Evolutionary conservation across 2,888 invertebrate species (phyloP), one percentile per base, ranked within the genome.

Genomic region (Gymnosoma rotundatum): DNA sequence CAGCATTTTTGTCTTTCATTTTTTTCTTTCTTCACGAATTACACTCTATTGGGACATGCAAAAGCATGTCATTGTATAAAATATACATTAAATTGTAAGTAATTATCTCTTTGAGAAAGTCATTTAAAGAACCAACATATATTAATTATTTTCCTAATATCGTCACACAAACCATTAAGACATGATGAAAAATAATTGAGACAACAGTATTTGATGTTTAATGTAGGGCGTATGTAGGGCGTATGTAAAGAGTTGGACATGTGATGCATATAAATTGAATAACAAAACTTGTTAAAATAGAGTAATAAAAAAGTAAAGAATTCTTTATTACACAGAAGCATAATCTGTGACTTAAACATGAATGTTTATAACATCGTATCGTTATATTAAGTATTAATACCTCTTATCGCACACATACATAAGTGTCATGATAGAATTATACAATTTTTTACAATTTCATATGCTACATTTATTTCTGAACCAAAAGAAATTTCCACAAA

Each of bases 1-100:
- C 56, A 14, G 48, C 42, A 50, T 8, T 21, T 50, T 21, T 38
- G 16, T n/a, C 6, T 61, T 42, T n/a, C n/a, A 42, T 60, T 58
- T 42, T 36, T 36, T 52, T 61, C 18, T 67, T 32, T 32, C 4
- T 32, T 5, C 7, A n/a, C 12, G 16, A 60, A 72, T 60, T 52
- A 50, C 50, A 61, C 54, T 70, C 76, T 67, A 67, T 82, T 69
- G 82, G 45, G 63, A 74, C 52, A 74, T 52, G 63, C 14, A 45
- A 66, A 78, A 63, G 63, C 69, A 78, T 83, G 83, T 83, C 78
- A 64, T 36, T 64, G 63, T 52, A 74, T 78, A 83, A 74, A 78
- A 74, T 69, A 76, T 21, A 58, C 66, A 69, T 78, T 63, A 78
- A 83, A 21, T 69, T 78, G 73, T 63, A 60, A 69, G 83, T 83